phyloP scores from a whole-genome alignment of 2,888 invertebrate species.

The Drosophila lutescens region DNA sequence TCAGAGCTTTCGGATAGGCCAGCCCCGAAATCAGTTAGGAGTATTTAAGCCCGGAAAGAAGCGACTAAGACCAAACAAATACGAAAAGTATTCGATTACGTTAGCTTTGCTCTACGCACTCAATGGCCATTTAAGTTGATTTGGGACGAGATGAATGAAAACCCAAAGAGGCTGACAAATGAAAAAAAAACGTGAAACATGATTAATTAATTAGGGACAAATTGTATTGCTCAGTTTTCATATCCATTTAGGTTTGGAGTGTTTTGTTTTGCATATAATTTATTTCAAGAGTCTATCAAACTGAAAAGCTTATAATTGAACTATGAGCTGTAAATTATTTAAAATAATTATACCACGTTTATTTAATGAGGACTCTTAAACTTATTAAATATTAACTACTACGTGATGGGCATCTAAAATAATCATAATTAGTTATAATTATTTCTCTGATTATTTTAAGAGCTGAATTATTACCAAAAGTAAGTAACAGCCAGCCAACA shows the following conservation, averaged over 20 bases:
- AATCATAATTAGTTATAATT: too few relatives aligned
- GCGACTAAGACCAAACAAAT: conserved; percentile 7
- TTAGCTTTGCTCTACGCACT: conserved; percentile 8
- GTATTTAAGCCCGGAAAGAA: conserved; percentile 24
- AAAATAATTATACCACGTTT: not conserved
- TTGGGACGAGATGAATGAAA: conserved; percentile 6
- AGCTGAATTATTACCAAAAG: conserved; percentile 7
- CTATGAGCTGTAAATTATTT: not conserved
- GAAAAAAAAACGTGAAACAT: not conserved
- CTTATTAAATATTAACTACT: too few relatives aligned
- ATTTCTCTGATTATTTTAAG: not conserved
- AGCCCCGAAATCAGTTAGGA: conserved; percentile 15
- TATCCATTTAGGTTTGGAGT: not conserved
- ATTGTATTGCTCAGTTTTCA: not conserved
- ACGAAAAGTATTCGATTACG: conserved; percentile 39
- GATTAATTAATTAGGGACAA: conserved; percentile 16
- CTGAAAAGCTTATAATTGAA: not conserved
- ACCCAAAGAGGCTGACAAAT: not conserved
- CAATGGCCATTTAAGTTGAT: conserved; percentile 19
- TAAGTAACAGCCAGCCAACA: conserved; percentile 11
- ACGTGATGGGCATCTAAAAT: not conserved
- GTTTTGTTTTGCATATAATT: not conserved
- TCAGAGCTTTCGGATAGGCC: conserved; percentile 28
- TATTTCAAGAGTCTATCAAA: not conserved
- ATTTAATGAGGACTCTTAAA: not conserved